A percentile compares a stretch with the other conserved stretches of the same genome.
Conservation (phyloP, 2,888 invertebrate genomes). For the Sipha maydis region DNA sequence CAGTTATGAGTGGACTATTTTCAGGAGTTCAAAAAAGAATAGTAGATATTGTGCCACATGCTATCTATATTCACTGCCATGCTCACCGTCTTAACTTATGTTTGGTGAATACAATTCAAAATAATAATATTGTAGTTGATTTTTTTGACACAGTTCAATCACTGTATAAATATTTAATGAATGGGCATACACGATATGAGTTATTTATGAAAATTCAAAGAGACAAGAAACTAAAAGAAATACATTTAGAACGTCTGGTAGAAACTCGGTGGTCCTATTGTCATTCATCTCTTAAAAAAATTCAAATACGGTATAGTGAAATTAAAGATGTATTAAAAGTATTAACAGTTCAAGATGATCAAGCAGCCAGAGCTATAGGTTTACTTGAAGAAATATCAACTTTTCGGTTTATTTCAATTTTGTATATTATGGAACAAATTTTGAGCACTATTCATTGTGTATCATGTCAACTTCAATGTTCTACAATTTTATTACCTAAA, state of each 20-base stretch:
- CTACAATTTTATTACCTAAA: constrained; percentile 9
- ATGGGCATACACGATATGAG: not conserved
- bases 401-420: not conserved
- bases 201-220: not conserved
- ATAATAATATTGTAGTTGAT: too few relatives aligned
- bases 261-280: not conserved
- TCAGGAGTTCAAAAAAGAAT: constrained; percentile 4
- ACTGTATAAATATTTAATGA: not conserved
- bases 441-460: not conserved
- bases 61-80: not conserved
- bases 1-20: not conserved
- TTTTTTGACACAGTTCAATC: too few relatives aligned
- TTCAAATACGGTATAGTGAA: constrained; percentile 1
- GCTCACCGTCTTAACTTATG: too few relatives aligned
- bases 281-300: not conserved
- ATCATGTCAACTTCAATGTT: constrained; percentile 12
- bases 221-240: not conserved
- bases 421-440: constrained; percentile 9
- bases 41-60: constrained; percentile 6
- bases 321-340: constrained; percentile 1
- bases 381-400: constrained; percentile 9
- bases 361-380: not conserved
- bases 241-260: not conserved
- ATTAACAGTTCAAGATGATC: not conserved
- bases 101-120: too few relatives aligned